Evolutionary conservation across 1,140 invertebrate genomes (phyloP), one percentile per base, ranked within the genome.

Genomic region (Tetramorium simillimum): DNA sequence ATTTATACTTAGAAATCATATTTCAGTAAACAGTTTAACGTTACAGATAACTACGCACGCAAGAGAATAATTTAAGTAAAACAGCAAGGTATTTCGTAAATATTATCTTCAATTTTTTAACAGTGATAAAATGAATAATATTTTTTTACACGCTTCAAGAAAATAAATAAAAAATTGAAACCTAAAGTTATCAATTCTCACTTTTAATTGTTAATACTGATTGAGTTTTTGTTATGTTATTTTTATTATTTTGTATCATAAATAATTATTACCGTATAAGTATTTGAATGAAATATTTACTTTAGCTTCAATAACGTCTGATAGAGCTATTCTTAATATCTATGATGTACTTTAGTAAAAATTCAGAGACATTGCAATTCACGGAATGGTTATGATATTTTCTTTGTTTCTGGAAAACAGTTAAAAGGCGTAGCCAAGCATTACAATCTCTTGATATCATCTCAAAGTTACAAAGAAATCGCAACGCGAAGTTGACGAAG

Each of bases 341-440:
- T 46, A 2, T 33, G 2, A 43, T 33, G 2, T 37, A 33, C 24
- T 51, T 69, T 9, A 53, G 0, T 53, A 56, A 70, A 24, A 16
- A 21, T 18, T 53, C 21, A n/a, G 10, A 33, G 10, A 33, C 5
- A 49, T 33, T 63, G 33, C 2, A 40, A n/a, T 69, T 69, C 5
- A 53, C 21, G 18, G 10, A 51, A 21, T 21, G 16, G 10, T 69
- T 70, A 24, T 53, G 37, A 69, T n/a, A 43, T 56, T 65, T 72
- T 24, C 3, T 51, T 28, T 6, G 65, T n/a, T 70, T 69, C 24
- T 70, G 6, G 21, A 21, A 81, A 81, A 81, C 49, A 43, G 21
- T 81, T 40, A 70, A 81, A 72, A 53, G 49, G 65, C 51, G 49
- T 70, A 70, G 7, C 78, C 49, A 28, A 56, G 33, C 49, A 56